These are phyloP conservation scores for Noctilio leporinus DNA, from an alignment of 2,113 vertebrate genomes.

Conservation along the genomic window DNA sequence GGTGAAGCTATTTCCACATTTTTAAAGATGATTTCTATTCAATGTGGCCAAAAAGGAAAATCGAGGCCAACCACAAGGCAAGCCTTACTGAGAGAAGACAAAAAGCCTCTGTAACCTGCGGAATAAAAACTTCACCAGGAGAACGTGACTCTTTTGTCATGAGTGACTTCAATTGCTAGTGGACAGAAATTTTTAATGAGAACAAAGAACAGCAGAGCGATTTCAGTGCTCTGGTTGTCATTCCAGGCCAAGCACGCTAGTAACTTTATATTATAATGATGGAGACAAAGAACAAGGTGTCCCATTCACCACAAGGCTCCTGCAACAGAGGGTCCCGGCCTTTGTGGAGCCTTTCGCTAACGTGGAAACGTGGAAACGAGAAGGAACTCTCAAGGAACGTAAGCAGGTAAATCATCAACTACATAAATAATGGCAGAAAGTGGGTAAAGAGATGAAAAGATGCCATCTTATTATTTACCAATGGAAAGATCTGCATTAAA, in stretches of 20 bases:
- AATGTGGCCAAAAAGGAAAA: slow-evolving; percentile 38
- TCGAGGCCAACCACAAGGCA: slow-evolving; percentile 6
- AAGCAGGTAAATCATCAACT: background rate
- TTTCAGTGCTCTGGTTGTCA: background rate
- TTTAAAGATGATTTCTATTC: slow-evolving; percentile 49
- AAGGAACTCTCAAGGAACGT: background rate
- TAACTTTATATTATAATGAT: slow-evolving; percentile 48
- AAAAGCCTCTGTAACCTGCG: slow-evolving; percentile 47
- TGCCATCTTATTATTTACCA: background rate
- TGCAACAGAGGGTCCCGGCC: background rate
- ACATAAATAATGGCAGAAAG: background rate
- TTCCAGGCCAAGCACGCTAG: background rate
- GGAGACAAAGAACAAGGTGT: slow-evolving; percentile 54
- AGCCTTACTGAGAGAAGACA: slow-evolving; percentile 45
- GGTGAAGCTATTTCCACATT: slow-evolving; percentile 19
- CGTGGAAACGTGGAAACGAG: background rate
- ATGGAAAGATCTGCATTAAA: slow-evolving; percentile 17
- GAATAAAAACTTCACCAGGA: slow-evolving; percentile 32
- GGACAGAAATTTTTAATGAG: slow-evolving; percentile 28
- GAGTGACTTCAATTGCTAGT: slow-evolving; percentile 15
- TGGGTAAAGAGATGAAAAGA: background rate
- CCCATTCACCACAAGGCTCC: slow-evolving; percentile 20
- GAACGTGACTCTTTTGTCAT: slow-evolving; percentile 44
- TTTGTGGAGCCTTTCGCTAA: background rate
- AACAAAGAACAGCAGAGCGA: slow-evolving; percentile 52